Evolutionary conservation across 2,113 vertebrate genomes (phyloP).

Genomic region (Drymodes brunneopygia): DNA sequence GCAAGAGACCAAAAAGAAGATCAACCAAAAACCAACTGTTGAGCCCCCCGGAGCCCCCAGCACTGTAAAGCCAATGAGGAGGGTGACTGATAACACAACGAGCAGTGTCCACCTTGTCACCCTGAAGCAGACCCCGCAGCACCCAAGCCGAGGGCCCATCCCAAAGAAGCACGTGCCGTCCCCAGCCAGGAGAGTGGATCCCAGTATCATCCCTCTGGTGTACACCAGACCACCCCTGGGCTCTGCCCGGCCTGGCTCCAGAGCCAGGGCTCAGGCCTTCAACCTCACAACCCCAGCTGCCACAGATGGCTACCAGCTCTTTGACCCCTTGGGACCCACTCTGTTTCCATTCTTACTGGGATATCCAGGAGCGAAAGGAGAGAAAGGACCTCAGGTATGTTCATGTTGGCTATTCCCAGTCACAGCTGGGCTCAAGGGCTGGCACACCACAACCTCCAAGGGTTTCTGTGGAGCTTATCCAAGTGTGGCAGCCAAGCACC

Average conservation of each 20-base stretch:
- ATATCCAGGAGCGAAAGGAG: constrained; percentile 85
- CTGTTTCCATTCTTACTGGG: constrained; percentile 78
- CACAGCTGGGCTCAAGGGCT: background rate
- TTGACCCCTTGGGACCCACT: constrained; percentile 78
- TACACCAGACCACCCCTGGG: constrained; percentile 52
- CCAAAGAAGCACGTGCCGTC: constrained; percentile 31
- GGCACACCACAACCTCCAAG: background rate
- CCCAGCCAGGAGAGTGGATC: constrained; percentile 54
- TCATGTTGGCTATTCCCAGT: background rate
- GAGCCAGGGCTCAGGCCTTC: background rate
- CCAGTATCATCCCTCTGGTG: constrained; percentile 22
- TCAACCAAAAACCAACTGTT: constrained; percentile 1
- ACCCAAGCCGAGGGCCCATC: background rate
- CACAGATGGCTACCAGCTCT: constrained; percentile 78
- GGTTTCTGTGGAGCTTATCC: background rate
- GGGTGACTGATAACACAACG: constrained; percentile 2
- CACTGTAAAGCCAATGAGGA: background rate
- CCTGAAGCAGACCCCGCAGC: constrained; percentile 7
- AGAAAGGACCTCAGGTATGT: constrained; percentile 86
- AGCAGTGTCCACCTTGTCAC: constrained; percentile 5
- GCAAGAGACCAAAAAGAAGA: constrained; percentile 42
- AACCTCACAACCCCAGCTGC: constrained; percentile 72
- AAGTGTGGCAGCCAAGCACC: background rate
- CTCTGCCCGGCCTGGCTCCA: background rate
- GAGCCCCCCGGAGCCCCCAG: background rate